Conservation (phyloP, 2,113 vertebrate species). For the Prolemur simus region DNA sequence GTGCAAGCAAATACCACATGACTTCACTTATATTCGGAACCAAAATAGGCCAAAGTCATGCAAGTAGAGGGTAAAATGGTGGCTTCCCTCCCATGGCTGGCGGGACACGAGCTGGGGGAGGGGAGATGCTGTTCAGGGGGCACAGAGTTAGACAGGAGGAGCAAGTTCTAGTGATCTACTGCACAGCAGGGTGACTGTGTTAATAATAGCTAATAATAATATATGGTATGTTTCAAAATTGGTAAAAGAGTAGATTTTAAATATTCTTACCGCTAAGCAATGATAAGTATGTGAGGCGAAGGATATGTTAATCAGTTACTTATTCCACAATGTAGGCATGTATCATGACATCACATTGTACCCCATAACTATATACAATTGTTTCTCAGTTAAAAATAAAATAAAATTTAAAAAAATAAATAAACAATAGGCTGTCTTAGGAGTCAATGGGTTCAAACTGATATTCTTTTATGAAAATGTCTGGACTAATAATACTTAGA, state of each 20-base stretch:
- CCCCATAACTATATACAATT: too few species aligned
- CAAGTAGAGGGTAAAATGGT: not conserved
- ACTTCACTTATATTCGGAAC: not conserved
- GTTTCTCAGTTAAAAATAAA: not conserved
- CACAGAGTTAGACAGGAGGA: not conserved
- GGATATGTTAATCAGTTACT: not conserved
- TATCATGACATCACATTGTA: not conserved
- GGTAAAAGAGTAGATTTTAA: not conserved
- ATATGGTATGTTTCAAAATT: not conserved
- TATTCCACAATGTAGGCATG: too few species aligned
- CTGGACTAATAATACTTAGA: constrained; percentile 57
- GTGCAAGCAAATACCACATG: not conserved
- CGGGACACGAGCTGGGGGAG: too few species aligned
- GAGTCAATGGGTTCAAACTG: constrained; percentile 42
- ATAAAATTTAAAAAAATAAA: not conserved
- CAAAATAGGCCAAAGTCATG: not conserved
- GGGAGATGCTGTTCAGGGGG: not conserved
- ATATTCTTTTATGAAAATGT: constrained; percentile 48
- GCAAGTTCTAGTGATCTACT: too few species aligned
- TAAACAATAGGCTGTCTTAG: constrained; percentile 22
- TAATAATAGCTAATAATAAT: not conserved
- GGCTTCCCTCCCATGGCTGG: not conserved
- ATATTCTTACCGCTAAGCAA: not conserved
- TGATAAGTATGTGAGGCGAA: not conserved
- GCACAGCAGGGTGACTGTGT: not conserved